Conservation (phyloP, 37 sponge, comb jelly and placozoan species). For the Diacarnus erythraeanus region DNA sequence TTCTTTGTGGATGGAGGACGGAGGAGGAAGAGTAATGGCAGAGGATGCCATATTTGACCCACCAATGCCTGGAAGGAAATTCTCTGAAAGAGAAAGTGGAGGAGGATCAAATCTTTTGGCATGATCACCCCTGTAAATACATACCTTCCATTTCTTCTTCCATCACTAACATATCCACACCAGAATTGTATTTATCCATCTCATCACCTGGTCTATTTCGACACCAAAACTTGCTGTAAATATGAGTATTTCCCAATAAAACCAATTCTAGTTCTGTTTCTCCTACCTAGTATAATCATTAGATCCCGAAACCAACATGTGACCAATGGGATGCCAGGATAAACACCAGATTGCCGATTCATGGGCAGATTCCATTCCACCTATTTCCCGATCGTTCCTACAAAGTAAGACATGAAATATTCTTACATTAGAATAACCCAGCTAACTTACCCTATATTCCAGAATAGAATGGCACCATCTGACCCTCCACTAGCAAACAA, state of each 20-base stretch:
- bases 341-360: constrained; percentile 88
- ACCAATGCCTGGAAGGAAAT: neutral
- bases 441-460: constrained; percentile 81
- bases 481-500: constrained; percentile 93
- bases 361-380: constrained; percentile 93
- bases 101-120: too few species aligned
- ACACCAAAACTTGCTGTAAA: constrained; percentile 93
- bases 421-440: neutral
- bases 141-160: constrained; percentile 19
- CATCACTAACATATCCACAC: constrained; percentile 8
- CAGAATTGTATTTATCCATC: constrained; percentile 78
- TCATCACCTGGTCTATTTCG: constrained; percentile 93
- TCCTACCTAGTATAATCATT: constrained; percentile 89
- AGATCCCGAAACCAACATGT: constrained; percentile 86
- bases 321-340: constrained; percentile 97
- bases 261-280: neutral
- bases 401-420: neutral
- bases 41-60: neutral
- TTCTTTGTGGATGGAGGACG: neutral
- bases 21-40: constrained; percentile 60
- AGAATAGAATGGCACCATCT: constrained; percentile 94
- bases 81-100: too few species aligned
- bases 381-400: constrained; percentile 84
- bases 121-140: too few species aligned
- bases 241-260: neutral